These are phyloP conservation scores for Axinella damicornis DNA, from an alignment of 37 sponge, comb jelly and placozoan species.

Conservation along the genomic window DNA sequence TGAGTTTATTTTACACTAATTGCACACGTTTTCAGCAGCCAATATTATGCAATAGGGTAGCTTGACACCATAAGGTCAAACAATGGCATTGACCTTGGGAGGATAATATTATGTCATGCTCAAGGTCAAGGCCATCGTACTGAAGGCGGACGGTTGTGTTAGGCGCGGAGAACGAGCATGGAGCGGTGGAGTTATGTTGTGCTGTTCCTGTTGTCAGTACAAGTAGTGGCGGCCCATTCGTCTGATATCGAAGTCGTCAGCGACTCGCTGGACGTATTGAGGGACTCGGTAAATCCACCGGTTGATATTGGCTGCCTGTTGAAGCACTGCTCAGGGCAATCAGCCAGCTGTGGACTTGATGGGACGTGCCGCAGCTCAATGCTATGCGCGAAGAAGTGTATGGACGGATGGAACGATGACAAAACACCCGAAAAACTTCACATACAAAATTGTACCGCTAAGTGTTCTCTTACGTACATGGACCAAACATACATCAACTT, in stretches of 20 bases:
- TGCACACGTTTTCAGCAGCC: too few species aligned
- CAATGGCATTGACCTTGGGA: too few species aligned
- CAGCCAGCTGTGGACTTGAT: background rate
- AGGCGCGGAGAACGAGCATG: too few species aligned
- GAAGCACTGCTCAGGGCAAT: background rate
- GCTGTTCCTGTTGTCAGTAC: background rate
- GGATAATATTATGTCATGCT: too few species aligned
- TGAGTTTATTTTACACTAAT: too few species aligned
- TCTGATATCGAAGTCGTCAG: background rate
- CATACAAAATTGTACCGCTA: slow-evolving; percentile 20
- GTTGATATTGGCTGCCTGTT: background rate
- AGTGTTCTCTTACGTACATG: background rate
- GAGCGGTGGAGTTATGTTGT: too few species aligned
- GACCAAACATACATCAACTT: background rate
- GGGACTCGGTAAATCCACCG: background rate
- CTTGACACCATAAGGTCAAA: too few species aligned
- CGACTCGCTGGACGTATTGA: background rate
- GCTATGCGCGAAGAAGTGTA: background rate
- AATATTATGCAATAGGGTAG: too few species aligned
- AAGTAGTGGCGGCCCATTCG: background rate
- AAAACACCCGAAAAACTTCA: slow-evolving; percentile 10
- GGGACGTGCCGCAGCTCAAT: background rate
- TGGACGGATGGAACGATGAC: slow-evolving; percentile 18
- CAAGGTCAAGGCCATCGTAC: too few species aligned
- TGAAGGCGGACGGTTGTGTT: too few species aligned